These are phyloP conservation scores for Diplosoma virens DNA, from an alignment of 23 tunicate species.

Conservation along the genomic window DNA sequence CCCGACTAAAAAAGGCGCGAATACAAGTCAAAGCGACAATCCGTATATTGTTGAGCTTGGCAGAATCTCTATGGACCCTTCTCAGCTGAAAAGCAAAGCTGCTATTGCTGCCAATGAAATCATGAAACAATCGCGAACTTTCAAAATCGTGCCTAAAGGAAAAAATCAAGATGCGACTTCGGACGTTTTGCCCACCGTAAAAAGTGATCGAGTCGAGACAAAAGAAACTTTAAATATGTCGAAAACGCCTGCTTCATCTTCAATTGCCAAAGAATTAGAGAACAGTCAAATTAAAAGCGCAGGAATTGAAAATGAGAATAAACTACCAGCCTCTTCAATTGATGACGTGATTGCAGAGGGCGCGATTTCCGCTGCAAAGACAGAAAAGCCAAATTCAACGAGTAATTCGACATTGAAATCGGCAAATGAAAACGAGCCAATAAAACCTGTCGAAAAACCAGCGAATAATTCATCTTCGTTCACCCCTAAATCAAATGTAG, in stretches of 20 bases:
- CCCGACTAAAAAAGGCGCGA: background rate
- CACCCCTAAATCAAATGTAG: background rate
- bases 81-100: slow-evolving; percentile 24
- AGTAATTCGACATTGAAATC: background rate
- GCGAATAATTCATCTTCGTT: background rate
- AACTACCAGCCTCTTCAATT: slow-evolving; percentile 15
- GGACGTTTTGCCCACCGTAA: background rate
- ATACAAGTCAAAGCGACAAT: background rate
- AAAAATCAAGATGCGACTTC: background rate
- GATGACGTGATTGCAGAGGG: slow-evolving; percentile 20
- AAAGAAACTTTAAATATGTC: no score
- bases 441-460: background rate
- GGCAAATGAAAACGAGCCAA: background rate
- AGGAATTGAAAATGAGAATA: background rate
- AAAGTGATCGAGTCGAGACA: no score
- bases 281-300: background rate
- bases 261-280: background rate
- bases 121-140: slow-evolving; percentile 48
- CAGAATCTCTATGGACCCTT: slow-evolving; percentile 34
- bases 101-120: slow-evolving; percentile 56
- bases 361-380: background rate
- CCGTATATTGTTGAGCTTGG: slow-evolving; percentile 38
- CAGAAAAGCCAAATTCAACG: background rate
- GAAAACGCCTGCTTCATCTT: background rate
- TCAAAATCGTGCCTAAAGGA: slow-evolving; percentile 25